phyloP scores from a whole-genome alignment of 2,888 invertebrate species.

The Lepidocyrtinus sp. region DNA sequence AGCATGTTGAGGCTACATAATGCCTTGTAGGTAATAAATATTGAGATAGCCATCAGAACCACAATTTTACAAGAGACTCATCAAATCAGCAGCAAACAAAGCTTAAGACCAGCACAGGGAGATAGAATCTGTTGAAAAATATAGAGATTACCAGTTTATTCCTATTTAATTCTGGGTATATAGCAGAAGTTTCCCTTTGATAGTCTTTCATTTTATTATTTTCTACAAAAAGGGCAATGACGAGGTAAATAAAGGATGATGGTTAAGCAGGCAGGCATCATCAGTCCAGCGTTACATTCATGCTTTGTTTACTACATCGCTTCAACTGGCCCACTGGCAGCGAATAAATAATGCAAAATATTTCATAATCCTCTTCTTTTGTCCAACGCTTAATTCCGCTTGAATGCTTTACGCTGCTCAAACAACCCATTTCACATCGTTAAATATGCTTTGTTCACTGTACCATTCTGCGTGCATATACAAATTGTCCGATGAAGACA shows the following conservation, averaged over 20 bases:
- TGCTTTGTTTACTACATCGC: background rate
- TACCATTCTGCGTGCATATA: too few relatives aligned
- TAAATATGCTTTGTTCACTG: too few relatives aligned
- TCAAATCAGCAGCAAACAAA: slow-evolving; percentile 14
- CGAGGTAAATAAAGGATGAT: slow-evolving; percentile 7
- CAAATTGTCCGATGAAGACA: too few relatives aligned
- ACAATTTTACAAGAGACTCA: slow-evolving; percentile 19
- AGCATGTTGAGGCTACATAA: background rate
- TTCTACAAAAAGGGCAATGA: background rate
- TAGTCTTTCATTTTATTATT: slow-evolving; percentile 1
- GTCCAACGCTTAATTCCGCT: background rate
- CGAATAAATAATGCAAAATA: slow-evolving; percentile 13
- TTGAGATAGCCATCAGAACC: slow-evolving; percentile 27
- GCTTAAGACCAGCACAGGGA: background rate
- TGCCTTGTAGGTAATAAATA: slow-evolving; percentile 12
- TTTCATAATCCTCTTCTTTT: slow-evolving; percentile 1
- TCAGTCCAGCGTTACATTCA: slow-evolving; percentile 2
- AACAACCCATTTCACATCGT: background rate
- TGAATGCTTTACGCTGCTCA: background rate
- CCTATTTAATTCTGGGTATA: slow-evolving; percentile 30
- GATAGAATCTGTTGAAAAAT: slow-evolving; percentile 41
- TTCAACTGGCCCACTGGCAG: background rate
- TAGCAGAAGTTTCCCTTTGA: background rate
- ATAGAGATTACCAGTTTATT: slow-evolving; percentile 31
- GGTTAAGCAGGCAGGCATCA: background rate